Evolutionary conservation across 2,888 invertebrate species (phyloP), one percentile per base, ranked within the genome.

Genomic region (Coelinius sp.): DNA sequence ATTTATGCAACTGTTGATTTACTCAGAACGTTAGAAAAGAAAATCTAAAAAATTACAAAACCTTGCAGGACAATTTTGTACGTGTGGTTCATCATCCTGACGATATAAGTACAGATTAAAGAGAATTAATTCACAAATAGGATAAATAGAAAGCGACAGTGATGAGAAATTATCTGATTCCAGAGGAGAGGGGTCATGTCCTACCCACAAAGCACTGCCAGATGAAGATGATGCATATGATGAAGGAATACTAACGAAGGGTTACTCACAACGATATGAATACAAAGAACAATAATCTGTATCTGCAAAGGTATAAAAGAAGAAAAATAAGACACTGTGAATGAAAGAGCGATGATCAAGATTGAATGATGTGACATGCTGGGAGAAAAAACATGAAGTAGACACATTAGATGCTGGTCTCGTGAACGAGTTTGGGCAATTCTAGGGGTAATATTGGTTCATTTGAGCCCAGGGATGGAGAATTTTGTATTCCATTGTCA

Each of bases 391-490:
- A 49, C n/a, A n/a, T 41, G 64, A 71, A 53, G 25, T 22, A 77
- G 71, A 59, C 69, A 53, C 64, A 78, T 89, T 91, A 93, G 85
- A 93, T 93, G 89, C 92, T 92, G 84, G 92, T 93, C 87, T 93
- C 93, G 89, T 93, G 92, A 88, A 92, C 92, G 88, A 92, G 90
- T 88, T 91, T 91, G 79, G 91, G 90, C 88, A 91, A 88, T 85
- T 92, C 91, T 84, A 90, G 53, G 14, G 72, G 89, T 82, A 90
- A 88, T 76, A 84, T 82, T 72, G 85, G 80, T 85, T 88, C 88
- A 82, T 88, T 88, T 81, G 88, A 83, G 71, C 83, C 85, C 76
- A 83, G 82, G 80, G 83, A 83, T 73, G 83, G 77, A 74, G 85
- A 83, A 76, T 83, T 85, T 22, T 76, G 68, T 41, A 41, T 79